Base-by-base conservation (phyloP, 1,140 invertebrate species). In the Anoplophora glabripennis region DNA sequence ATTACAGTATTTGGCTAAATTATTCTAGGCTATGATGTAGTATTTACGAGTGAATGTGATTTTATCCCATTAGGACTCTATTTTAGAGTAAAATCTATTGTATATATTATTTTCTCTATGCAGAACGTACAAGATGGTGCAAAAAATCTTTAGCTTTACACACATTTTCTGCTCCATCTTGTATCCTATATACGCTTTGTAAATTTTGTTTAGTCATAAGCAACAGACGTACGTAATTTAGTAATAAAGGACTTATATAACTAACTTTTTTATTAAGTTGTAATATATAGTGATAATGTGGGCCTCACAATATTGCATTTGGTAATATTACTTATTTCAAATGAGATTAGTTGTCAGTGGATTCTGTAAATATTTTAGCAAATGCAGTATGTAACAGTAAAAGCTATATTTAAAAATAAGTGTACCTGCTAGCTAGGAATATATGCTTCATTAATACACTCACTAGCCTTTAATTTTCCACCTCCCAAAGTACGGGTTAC, bases 1-100 rank as follows among this genome's bases (percentile, higher is more conserved):
- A 69, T 51, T 69, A 69, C 69, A 71, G 69, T 71, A 71, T 71
- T 71, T 69, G 62, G 59, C 57, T 69, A 65, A 69, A 71, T 69
- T 63, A 68, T 60, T 67, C 12, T 65, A 59, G 56, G 57, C 53
- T 67, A 57, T 57, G 44, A 54, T 64, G 21, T 53, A 48, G 40
- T 61, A 54, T 42, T 54, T 51, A 36, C 42, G 61, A 57, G 57
- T 64, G 68, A 63, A 69, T 71, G 67, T 70, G 66, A 68, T 69
- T 49, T 63, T 61, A 56, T 34, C 66, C 55, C 42, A 15, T 28
- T 28, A 28, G 21, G 21, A 28, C 21, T 28, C 21, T 28, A 28
- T 28, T 28, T 28, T 28, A 28, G 21, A 28, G 21, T 28, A 28
- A 28, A 28, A 28, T 28, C 8, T 42, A 21, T 63, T 59, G 56